These are phyloP conservation scores for Stegana nigrithorax DNA, from an alignment of 2,888 invertebrate species.

Conservation along the genomic window DNA sequence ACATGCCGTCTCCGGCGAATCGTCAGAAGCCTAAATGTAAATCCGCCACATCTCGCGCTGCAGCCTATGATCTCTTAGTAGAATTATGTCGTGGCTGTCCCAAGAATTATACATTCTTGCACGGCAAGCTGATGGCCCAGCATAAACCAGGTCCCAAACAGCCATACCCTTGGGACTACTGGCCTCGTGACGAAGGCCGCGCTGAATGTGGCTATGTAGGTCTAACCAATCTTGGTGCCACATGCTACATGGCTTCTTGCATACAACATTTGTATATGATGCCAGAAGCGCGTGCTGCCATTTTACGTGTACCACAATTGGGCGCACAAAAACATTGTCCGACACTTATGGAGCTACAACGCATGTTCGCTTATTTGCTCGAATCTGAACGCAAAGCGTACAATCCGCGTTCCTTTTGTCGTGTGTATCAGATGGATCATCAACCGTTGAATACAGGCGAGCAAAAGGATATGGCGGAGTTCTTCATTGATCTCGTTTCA, in stretches of 20 bases:
- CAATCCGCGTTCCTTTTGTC: constrained; percentile 94
- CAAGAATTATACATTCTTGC: constrained; percentile 86
- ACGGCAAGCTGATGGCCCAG: constrained; percentile 85
- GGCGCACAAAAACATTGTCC: constrained; percentile 82
- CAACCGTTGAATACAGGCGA: constrained; percentile 95
- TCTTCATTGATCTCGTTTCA: constrained; percentile 95
- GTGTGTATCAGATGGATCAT: constrained; percentile 97
- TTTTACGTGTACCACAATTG: constrained; percentile 81
- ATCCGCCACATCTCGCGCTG: constrained; percentile 87
- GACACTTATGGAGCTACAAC: constrained; percentile 87
- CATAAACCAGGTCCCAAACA: constrained; percentile 86
- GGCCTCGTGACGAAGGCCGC: constrained; percentile 96
- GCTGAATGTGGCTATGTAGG: constrained; percentile 96
- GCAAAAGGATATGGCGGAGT: constrained; percentile 98
- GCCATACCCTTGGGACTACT: constrained; percentile 96
- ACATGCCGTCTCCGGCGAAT: constrained; percentile 86
- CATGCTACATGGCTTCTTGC: constrained; percentile 97
- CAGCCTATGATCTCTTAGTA: constrained; percentile 90
- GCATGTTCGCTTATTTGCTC: constrained; percentile 94
- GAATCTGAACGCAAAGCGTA: constrained; percentile 96
- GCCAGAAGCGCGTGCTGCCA: constrained; percentile 89
- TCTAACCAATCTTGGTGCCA: constrained; percentile 93
- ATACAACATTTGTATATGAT: constrained; percentile 98
- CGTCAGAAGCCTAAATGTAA: constrained; percentile 94
- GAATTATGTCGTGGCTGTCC: constrained; percentile 88